Evolutionary conservation across 2,113 vertebrate species (phyloP), one percentile per base, ranked within the genome.

Genomic region (Peromyscus maniculatus): DNA sequence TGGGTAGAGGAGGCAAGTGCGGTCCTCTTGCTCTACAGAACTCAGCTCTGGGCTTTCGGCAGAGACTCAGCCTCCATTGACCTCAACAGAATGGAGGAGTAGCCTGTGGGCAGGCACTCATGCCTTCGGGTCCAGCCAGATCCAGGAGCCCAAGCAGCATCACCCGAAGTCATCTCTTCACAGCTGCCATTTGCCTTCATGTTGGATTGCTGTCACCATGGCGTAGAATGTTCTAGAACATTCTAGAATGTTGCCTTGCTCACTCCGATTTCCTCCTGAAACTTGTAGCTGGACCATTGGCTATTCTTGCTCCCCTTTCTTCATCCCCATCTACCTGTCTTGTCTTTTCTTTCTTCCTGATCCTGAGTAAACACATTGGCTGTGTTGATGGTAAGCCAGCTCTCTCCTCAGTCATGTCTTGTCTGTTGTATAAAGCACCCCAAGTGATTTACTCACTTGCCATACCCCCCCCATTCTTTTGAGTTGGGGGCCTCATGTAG

Each of bases 251-350:
- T 24, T 31, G 21, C n/a, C 17, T 16, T 33, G 3, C 16, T n/a
- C 52, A 4, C 3, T 4, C 71, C 4, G 3, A 4, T 3, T 62
- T 22, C 21, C 24, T 52, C 16, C 39, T n/a, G 67, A 62, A 46
- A 11, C n/a, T 46, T 75, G 26, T n/a, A 11, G 11, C 90, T 9
- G 16, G 52, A 31, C 59, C 1, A 0, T 16, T 16, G 39, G 31
- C 5, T 3, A 1, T 17, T 10, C 59, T 21, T 2, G 7, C 16
- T 31, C 39, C 28, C 55, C 1, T 9, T 24, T 26, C 0, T 24
- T 12, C 39, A 55, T 64, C 13, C 64, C 19, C 3, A 10, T n/a
- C 19, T 28, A n/a, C 5, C 59, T 77, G 31, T 12, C 7, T 9
- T 75, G 22, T 33, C 5, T 3, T 79, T 7, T 8, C 0, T 80